Evolutionary conservation across 2,113 vertebrate genomes (phyloP).

Genomic region (Chroicocephalus ridibundus): DNA sequence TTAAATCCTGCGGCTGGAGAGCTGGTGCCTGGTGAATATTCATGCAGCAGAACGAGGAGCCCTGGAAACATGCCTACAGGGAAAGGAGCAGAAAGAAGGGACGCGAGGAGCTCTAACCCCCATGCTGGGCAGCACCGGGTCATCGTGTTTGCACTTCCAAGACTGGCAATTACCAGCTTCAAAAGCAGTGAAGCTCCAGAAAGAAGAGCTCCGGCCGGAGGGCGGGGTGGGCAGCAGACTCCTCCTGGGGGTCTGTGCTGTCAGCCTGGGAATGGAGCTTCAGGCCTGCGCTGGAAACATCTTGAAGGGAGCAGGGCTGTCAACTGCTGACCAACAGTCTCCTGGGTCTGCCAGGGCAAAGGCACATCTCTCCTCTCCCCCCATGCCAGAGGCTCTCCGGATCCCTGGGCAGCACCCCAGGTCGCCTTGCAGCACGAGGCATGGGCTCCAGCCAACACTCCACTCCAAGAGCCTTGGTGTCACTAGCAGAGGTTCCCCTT

Average conservation of each 20-base stretch:
- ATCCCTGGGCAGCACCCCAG: background rate
- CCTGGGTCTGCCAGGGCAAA: background rate
- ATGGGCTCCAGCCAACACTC: background rate
- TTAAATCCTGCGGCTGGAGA: conserved; percentile 43
- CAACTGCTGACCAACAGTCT: rapidly evolving
- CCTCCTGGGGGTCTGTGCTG: background rate
- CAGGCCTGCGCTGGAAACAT: background rate
- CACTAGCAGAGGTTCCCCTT: background rate
- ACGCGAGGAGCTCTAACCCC: background rate
- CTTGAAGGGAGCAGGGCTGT: background rate
- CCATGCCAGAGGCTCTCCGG: background rate
- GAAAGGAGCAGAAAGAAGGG: background rate
- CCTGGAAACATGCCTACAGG: conserved; percentile 4
- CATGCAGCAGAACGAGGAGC: background rate
- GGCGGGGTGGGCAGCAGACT: background rate
- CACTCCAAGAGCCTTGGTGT: background rate
- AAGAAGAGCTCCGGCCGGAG: background rate
- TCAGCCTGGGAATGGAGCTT: background rate
- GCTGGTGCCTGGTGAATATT: conserved; percentile 60
- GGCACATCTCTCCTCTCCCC: background rate
- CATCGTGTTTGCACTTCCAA: background rate
- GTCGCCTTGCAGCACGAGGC: rapidly evolving
- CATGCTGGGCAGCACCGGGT: background rate
- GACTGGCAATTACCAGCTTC: background rate
- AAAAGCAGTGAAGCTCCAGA: background rate